Base-by-base conservation (phyloP, 1,140 invertebrate species). In the Diorhabda sublineata region DNA sequence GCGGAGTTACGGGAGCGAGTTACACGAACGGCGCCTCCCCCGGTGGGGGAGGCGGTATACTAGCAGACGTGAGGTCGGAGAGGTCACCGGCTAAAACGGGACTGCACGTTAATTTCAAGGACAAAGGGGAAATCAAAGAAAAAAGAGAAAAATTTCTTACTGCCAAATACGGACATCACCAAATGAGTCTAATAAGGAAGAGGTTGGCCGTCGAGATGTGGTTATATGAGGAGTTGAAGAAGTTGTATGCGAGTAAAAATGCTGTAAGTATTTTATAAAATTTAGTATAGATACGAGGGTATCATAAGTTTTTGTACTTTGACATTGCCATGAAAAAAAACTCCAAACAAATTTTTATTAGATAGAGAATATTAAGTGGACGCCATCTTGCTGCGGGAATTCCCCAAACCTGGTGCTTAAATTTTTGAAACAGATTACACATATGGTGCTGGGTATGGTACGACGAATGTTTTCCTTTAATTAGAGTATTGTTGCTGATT, bases 131-230 rank as follows among this genome's bases (percentile, higher is more conserved):
- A 74, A 86, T 95, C 41, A 94, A 94, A 80, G 92, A 95, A 80
- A 87, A 92, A 26, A 84, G 93, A 47, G 94, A 97, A 82, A 96
- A 97, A 83, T 98, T 97, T 83, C 88, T 98, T 69, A 98, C 96
- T 45, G 95, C 96, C 70, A 98, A 98, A 82, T 98, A 98, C 79
- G 95, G 95, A 66, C 92, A 92, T 71, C 96, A 98, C 84, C 96
- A 98, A 85, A 98, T 98, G 96, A 93, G 90, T 76, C 88, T 98
- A 70, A 98, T 98, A 77, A 88, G 95, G 73, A 98, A 98, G 83
- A 85, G 96, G 79, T 85, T 98, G 67, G 91, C 92, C 7, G 96
- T 98, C 6, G 96, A 98, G 83, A 97, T 98, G 92, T 98, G 96
- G 96, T 88, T 98, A 58, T 97, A 96, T 82, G 95, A 98, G 79